A percentile compares a stretch with the other conserved stretches of the same genome.
phyloP scores from a whole-genome alignment of 35 echinoderm and acorn worm species.

The Hemicentrotus pulcherrimus region DNA sequence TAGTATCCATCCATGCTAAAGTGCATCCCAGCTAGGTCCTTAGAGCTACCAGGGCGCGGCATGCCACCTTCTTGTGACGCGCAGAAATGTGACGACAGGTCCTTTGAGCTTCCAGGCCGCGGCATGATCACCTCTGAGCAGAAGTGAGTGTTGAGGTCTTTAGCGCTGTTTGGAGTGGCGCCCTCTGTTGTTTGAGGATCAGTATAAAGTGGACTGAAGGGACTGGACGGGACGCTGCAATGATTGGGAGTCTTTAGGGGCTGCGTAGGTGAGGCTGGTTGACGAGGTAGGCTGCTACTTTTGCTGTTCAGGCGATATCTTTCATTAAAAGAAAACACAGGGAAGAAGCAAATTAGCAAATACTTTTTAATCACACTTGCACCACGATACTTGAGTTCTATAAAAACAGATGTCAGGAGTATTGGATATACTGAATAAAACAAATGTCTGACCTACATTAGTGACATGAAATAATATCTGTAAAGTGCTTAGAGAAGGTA shows the following conservation, averaged over 20 bases:
- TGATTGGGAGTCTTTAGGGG: neutral
- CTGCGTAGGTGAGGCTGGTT: neutral
- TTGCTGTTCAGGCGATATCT: neutral
- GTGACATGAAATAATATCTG: too few relatives aligned
- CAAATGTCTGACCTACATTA: too few relatives aligned
- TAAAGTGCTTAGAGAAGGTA: too few relatives aligned
- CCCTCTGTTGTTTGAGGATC: neutral
- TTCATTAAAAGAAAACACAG: too few relatives aligned
- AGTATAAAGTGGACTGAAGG: neutral
- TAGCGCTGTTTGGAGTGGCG: neutral
- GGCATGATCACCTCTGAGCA: neutral
- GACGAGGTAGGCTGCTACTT: neutral
- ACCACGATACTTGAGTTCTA: too few relatives aligned
- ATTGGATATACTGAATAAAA: too few relatives aligned
- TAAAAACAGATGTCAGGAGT: too few relatives aligned
- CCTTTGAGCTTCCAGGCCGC: neutral
- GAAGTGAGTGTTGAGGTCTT: neutral
- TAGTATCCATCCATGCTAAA: neutral
- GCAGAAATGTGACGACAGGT: neutral
- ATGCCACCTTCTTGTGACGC: neutral
- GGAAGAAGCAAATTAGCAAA: too few relatives aligned
- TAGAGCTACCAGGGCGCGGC: neutral
- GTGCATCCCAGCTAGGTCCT: conserved; percentile 10
- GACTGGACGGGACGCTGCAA: neutral
- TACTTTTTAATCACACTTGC: too few relatives aligned